Conservation (phyloP, 2,888 invertebrate species). For the Platerodrilus igneus region DNA sequence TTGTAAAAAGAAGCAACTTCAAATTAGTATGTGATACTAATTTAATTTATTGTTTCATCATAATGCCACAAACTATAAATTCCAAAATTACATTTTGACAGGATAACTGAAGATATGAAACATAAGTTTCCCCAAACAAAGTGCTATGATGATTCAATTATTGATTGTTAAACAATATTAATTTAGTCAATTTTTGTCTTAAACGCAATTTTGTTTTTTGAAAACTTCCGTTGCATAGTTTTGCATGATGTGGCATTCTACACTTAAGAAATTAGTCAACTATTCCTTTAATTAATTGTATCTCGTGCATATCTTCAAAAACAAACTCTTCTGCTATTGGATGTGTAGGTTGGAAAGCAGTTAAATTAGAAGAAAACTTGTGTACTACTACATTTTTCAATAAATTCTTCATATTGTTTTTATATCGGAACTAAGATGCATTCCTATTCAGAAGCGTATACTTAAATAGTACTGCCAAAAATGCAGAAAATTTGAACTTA, state of each 20-base stretch:
- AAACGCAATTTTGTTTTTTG: slow-evolving; percentile 9
- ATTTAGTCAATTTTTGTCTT: slow-evolving; percentile 2
- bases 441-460: too few species aligned
- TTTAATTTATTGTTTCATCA: too few species aligned
- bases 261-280: slow-evolving; percentile 11
- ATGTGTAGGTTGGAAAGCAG: slow-evolving; percentile 8
- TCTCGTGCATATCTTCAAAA: slow-evolving; percentile 7
- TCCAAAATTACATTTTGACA: too few species aligned
- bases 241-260: slow-evolving; percentile 12
- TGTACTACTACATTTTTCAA: slow-evolving; percentile 8
- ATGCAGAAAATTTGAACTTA: too few species aligned
- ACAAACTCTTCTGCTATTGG: slow-evolving; percentile 6
- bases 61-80: too few species aligned
- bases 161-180: background rate
- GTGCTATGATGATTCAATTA: background rate
- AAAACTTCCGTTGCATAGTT: slow-evolving; percentile 7
- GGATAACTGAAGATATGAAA: too few species aligned
- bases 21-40: too few species aligned
- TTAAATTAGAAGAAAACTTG: slow-evolving; percentile 6
- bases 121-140: too few species aligned
- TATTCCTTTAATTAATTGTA: slow-evolving; percentile 10
- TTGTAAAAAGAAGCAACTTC: too few species aligned
- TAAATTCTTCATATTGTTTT: slow-evolving; percentile 1
- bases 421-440: too few species aligned
- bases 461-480: too few species aligned